Percentiles rank a stretch among this genome's conserved stretches.
Conservation (phyloP, 2,888 invertebrate genomes). For the Drosophila kambysellisi region DNA sequence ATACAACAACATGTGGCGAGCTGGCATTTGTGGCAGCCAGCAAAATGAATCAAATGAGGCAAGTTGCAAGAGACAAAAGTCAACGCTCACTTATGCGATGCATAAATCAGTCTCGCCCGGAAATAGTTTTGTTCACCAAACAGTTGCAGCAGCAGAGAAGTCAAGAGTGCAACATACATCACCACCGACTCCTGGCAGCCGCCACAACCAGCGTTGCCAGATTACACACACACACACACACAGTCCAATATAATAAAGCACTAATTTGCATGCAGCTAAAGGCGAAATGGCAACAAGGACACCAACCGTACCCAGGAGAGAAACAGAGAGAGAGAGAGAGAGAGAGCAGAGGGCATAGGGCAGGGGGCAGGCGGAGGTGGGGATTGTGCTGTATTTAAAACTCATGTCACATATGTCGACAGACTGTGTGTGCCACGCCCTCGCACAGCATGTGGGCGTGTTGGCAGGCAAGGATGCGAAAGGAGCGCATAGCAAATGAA, state of each 20-base stretch:
- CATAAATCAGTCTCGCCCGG: constrained; percentile 66
- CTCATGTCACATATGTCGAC: constrained; percentile 68
- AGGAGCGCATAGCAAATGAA: constrained; percentile 55
- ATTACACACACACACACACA: constrained; percentile 12
- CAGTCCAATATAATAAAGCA: constrained; percentile 70
- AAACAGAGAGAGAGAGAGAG: neutral
- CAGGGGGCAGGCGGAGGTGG: neutral
- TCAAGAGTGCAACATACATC: constrained; percentile 57
- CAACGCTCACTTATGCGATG: constrained; percentile 41
- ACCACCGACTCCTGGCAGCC: constrained; percentile 23
- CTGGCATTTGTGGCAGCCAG: neutral
- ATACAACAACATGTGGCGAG: constrained; percentile 27
- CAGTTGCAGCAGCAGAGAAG: constrained; percentile 25
- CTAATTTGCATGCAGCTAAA: constrained; percentile 70
- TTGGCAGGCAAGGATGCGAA: neutral
- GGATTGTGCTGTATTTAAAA: constrained; percentile 52
- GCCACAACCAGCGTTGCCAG: constrained; percentile 49
- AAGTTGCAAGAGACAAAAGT: constrained; percentile 9
- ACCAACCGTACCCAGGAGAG: constrained; percentile 21
- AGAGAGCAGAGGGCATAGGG: neutral
- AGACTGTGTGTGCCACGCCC: constrained; percentile 48
- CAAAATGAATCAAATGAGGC: constrained; percentile 46
- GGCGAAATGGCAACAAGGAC: constrained; percentile 38
- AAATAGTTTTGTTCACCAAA: constrained; percentile 70
- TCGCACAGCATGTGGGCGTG: constrained; percentile 32